Conservation (phyloP, 2,888 invertebrate genomes). For the Cephus rjabovi region DNA sequence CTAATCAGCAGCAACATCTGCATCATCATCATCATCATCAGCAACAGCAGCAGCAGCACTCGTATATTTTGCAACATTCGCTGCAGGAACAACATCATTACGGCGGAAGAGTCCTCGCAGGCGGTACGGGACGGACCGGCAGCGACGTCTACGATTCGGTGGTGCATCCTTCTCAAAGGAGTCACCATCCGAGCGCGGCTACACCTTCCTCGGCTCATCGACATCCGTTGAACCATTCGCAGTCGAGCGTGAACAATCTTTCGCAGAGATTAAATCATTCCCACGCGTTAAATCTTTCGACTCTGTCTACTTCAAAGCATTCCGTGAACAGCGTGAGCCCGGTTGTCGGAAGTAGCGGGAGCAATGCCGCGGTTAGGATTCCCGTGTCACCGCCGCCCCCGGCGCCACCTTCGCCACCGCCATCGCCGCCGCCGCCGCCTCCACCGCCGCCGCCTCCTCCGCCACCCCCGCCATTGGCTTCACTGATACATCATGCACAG, state of each 20-base stretch:
- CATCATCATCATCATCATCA: slow-evolving; percentile 38
- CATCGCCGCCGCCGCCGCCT: slow-evolving; percentile 52
- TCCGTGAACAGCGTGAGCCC: slow-evolving; percentile 65
- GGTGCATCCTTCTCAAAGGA: slow-evolving; percentile 31
- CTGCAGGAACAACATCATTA: slow-evolving; percentile 20
- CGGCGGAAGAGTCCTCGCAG: not conserved
- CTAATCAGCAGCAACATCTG: slow-evolving; percentile 50
- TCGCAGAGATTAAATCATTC: slow-evolving; percentile 60
- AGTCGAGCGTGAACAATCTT: slow-evolving; percentile 64
- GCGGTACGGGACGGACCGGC: slow-evolving; percentile 17
- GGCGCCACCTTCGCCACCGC: slow-evolving; percentile 62
- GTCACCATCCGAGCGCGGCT: slow-evolving; percentile 39
- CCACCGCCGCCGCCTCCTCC: slow-evolving; percentile 62
- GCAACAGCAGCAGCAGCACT: slow-evolving; percentile 14
- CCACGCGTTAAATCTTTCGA: slow-evolving; percentile 58
- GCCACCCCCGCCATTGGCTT: slow-evolving; percentile 61
- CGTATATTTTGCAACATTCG: slow-evolving; percentile 15
- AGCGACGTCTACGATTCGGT: slow-evolving; percentile 61
- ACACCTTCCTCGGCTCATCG: slow-evolving; percentile 56
- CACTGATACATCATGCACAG: slow-evolving; percentile 60
- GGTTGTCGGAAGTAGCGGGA: slow-evolving; percentile 51
- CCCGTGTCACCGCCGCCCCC: slow-evolving; percentile 33
- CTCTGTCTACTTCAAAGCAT: slow-evolving; percentile 61
- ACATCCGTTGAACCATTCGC: slow-evolving; percentile 61
- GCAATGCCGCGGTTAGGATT: slow-evolving; percentile 23